phyloP scores from a whole-genome alignment of 2,797 vertebrate genomes.

The Clarias laeviceps region DNA sequence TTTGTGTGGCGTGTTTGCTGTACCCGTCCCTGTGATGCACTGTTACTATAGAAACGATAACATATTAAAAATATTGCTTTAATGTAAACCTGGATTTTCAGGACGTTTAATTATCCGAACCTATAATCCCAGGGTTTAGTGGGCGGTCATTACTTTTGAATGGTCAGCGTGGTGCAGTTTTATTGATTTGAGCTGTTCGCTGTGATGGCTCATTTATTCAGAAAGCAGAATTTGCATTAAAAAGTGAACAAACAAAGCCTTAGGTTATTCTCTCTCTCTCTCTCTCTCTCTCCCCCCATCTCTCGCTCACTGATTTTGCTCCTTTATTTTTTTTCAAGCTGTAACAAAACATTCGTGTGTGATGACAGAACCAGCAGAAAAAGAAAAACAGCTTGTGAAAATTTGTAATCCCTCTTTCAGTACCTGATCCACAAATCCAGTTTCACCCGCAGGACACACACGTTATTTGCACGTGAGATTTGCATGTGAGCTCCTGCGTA shows the following conservation, averaged over 20 bases:
- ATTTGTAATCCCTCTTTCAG: not conserved
- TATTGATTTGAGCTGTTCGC: not conserved
- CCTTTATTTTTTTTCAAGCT: not conserved
- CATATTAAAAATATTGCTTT: too few relatives aligned
- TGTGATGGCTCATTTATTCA: not conserved
- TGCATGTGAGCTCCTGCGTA: not conserved
- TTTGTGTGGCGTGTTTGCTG: not conserved
- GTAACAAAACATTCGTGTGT: not conserved
- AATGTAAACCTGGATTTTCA: not conserved
- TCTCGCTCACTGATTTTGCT: not conserved
- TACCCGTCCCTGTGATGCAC: not conserved
- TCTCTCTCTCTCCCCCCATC: not conserved
- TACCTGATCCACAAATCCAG: not conserved
- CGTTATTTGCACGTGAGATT: not conserved
- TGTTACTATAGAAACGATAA: not conserved
- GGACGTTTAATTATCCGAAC: not conserved
- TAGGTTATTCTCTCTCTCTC: not conserved
- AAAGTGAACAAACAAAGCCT: not conserved
- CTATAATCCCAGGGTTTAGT: not conserved
- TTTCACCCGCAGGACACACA: not conserved
- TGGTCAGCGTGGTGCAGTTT: not conserved
- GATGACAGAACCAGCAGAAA: not conserved
- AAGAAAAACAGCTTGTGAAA: not conserved
- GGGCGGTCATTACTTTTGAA: not conserved
- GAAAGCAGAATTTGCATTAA: not conserved